These are phyloP conservation scores for Serrognathus titanus DNA, from an alignment of 2,888 invertebrate genomes.

Conservation along the genomic window DNA sequence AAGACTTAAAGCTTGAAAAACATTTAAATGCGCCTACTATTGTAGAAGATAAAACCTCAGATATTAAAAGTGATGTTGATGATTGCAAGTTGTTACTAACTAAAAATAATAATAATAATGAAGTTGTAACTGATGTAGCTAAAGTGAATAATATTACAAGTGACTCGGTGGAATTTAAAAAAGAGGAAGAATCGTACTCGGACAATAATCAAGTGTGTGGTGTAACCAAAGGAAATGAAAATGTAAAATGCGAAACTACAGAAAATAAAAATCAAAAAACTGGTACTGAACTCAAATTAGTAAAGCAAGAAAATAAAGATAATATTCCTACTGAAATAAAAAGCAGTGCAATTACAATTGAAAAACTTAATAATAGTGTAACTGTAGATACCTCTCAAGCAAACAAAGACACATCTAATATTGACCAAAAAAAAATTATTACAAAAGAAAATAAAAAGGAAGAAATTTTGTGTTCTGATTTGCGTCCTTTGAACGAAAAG, in stretches of 20 bases:
- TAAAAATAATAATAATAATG: background rate
- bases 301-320: background rate
- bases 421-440: background rate
- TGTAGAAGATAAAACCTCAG: no score
- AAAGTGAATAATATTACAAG: no score
- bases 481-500: background rate
- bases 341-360: background rate
- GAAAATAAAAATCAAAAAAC: background rate
- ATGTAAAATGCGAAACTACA: background rate
- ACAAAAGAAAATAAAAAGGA: background rate
- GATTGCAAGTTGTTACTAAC: no score
- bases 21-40: no score
- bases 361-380: background rate
- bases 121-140: background rate
- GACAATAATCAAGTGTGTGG: background rate
- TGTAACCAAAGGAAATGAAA: background rate
- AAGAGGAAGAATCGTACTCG: no score
- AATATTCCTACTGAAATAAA: slow-evolving; percentile 4
- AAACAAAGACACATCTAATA: background rate
- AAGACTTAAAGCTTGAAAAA: no score
- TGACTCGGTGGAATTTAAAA: no score
- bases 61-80: no score
- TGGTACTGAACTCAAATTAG: background rate
- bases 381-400: background rate
- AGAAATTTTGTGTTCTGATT: background rate